Evolutionary conservation across 2,113 vertebrate species (phyloP), one percentile per base, ranked within the genome.

Genomic region (Xiphias gladius): DNA sequence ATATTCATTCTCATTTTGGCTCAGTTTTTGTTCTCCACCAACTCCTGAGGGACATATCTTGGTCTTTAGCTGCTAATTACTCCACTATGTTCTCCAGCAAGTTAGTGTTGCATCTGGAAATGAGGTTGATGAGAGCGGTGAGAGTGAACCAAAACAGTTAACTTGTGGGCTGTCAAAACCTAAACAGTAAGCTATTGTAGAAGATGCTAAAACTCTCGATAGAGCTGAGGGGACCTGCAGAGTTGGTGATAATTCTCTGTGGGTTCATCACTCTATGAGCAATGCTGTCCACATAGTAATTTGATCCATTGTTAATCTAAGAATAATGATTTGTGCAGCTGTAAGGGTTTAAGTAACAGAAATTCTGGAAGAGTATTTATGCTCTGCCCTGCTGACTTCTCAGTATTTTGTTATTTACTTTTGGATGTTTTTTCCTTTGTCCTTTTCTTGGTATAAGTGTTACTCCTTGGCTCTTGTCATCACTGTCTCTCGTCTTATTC

Each of bases 381-480:
- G 39, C 41, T 43, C 62, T 1, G 64, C 8, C 22, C 41, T 10
- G 2, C 12, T 35, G 46, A 37, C 28, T 10, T 35, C 12, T 54
- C 20, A 69, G 22, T 69, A 54, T 69, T 54, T 69, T 12, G 19
- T 48, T 13, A 7, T 41, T 39, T 39, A 14, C 20, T 24, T 48
- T 30, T 28, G n/a, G 14, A 67, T 28, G 11, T 68, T 39, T 37
- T n/a, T 37, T 26, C 1, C 5, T 39, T 20, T 26, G 14, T 52
- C 30, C n/a, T 24, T n/a, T n/a, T 61, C 52, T 55, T 24, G 1
- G 7, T 62, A 3, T 11, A 1, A 26, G 9, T 54, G 43, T 50
- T 78, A 28, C 30, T 69, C 35, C 71, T 55, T 20, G 20, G 30
- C 55, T 77, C 39, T 50, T 59, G 54, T 77, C 9, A 1, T 37